Evolutionary conservation across 2,113 vertebrate species (phyloP), one percentile per base, ranked within the genome.

Genomic region (Semnornis frantzii): DNA sequence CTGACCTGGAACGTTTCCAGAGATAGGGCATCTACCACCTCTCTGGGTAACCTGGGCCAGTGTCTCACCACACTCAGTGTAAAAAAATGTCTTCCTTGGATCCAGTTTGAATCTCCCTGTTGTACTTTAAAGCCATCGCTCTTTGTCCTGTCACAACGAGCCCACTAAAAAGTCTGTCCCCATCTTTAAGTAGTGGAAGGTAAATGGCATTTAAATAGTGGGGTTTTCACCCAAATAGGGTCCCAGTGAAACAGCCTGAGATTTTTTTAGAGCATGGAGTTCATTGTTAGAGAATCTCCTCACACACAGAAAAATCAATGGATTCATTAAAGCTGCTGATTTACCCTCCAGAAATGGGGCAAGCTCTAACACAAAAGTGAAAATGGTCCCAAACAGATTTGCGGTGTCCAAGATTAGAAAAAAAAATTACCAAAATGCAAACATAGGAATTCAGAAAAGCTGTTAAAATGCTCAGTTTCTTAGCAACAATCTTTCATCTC

Each of bases 401-500:
- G 9, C 11, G 66, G 3, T 23, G 7, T 70, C 79, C 91, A 60
- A 89, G 89, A 64, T 17, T 8, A 7, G 15, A 18, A 8, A 9
- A 6, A 6, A 8, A 11, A 55, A 33, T 5, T 9, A 10, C 23
- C 23, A 74, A 84, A 90, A 76, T 14, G 25, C 28, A 74, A 91
- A 77, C 16, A 42, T 3, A 70, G 9, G 3, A 70, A 87, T 80
- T 64, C 21, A 77, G 54, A 77, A 74, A 74, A 83, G 65, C 46
- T 92, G 64, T 62, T 80, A 39, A 82, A 75, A 75, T 33, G 21
- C 33, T 15, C 85, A 7, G 48, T 92, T 87, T 84, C 86, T 75
- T 84, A 92, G 86, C 37, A 77, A 66, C 39, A 82, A 60, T 59
- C 84, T 91, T 87, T 74, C 60, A 89, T 87, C 75, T 91, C 79